phyloP scores from a whole-genome alignment of 2,113 vertebrate genomes.

The Butorides virescens region DNA sequence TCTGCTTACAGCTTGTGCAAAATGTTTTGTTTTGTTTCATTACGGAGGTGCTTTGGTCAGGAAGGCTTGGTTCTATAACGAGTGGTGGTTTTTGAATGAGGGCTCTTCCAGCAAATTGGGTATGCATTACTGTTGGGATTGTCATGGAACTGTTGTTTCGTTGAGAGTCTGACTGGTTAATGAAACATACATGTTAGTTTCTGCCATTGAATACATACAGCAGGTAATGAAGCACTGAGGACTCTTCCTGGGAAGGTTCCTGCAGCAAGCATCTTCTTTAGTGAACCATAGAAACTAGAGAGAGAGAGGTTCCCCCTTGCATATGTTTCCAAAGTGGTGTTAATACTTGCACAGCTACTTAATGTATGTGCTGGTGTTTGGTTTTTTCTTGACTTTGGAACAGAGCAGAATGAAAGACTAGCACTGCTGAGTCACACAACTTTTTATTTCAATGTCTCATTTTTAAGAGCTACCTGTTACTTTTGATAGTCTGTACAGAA shows the following conservation, averaged over 20 bases:
- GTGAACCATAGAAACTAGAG: not conserved
- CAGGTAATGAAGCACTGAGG: not conserved
- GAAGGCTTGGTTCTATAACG: not conserved
- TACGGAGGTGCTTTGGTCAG: not conserved
- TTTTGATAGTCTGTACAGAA: not conserved
- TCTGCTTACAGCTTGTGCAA: not conserved
- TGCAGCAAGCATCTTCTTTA: not conserved
- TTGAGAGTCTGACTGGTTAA: not conserved
- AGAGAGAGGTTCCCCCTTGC: not conserved
- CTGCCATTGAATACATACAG: not conserved
- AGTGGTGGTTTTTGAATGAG: not conserved
- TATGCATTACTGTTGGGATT: not conserved
- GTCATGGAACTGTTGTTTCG: not conserved
- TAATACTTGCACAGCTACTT: not conserved
- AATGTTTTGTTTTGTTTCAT: not conserved
- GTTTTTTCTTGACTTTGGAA: not conserved
- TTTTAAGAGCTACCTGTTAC: not conserved
- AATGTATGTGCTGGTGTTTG: not conserved
- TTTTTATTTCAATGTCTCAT: not conserved
- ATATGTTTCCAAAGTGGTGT: not conserved
- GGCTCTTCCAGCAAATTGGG: not conserved
- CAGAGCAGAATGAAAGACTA: not conserved
- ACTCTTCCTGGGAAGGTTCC: not conserved
- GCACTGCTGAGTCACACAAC: not conserved
- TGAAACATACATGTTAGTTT: not conserved